Percentiles rank a stretch among this genome's conserved stretches.
phyloP scores from a whole-genome alignment of 2,888 invertebrate species.

The Hydroisotoma schaefferi region DNA sequence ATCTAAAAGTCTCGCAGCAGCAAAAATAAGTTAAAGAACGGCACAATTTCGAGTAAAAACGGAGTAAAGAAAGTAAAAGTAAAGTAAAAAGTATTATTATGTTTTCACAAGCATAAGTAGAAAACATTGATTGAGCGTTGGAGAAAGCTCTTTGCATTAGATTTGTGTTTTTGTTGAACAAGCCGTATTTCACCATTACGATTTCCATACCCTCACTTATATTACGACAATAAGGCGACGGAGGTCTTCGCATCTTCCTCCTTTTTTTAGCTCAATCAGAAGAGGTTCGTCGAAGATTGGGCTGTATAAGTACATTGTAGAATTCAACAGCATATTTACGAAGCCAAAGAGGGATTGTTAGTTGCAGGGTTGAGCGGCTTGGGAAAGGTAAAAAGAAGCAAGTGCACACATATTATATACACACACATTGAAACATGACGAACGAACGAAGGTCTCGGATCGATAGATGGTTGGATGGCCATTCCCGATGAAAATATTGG shows the following conservation, averaged over 20 bases:
- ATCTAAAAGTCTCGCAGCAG: too few relatives aligned
- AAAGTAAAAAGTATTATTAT: constrained; percentile 13
- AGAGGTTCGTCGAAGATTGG: too few relatives aligned
- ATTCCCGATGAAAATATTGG: constrained; percentile 33
- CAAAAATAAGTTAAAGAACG: too few relatives aligned
- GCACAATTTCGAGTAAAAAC: too few relatives aligned
- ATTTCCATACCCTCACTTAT: too few relatives aligned
- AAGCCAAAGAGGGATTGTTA: too few relatives aligned
- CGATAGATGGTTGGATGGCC: constrained; percentile 33
- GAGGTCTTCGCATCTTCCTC: too few relatives aligned
- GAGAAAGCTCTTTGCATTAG: constrained; percentile 27
- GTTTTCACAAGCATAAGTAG: constrained; percentile 20
- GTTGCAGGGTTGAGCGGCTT: too few relatives aligned
- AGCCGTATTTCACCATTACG: constrained; percentile 1
- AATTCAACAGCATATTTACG: too few relatives aligned
- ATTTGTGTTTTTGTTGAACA: constrained; percentile 7
- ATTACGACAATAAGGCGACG: too few relatives aligned
- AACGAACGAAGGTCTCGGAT: constrained; percentile 25
- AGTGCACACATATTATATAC: constrained; percentile 10
- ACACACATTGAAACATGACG: constrained; percentile 6
- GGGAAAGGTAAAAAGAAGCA: constrained; percentile 11
- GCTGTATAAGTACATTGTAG: too few relatives aligned
- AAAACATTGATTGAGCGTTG: constrained; percentile 32
- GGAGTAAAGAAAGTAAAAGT: background rate
- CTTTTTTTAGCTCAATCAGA: too few relatives aligned